phyloP scores from a whole-genome alignment of 2,113 vertebrate species.

The Parotia lawesii region DNA sequence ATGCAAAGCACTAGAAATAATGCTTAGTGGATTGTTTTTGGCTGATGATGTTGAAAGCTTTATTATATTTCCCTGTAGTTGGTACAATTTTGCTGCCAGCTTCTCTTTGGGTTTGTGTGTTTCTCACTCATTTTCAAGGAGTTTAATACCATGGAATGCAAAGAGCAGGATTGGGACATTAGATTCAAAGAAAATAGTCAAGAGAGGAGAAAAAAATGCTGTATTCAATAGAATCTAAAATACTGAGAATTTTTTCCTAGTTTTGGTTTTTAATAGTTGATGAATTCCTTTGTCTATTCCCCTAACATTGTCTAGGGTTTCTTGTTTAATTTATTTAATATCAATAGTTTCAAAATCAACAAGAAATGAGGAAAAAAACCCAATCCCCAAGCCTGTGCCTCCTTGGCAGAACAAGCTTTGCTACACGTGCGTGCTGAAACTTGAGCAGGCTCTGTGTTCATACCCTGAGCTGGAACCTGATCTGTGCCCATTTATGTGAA shows the following conservation, averaged over 20 bases:
- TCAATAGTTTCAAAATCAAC: not conserved
- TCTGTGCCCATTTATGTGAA: not conserved
- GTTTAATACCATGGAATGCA: conserved; percentile 1
- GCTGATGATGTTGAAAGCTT: not conserved
- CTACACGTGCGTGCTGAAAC: not conserved
- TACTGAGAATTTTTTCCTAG: not conserved
- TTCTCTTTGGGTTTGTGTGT: not conserved
- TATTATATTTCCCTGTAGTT: not conserved
- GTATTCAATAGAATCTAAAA: not conserved
- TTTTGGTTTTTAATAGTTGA: not conserved
- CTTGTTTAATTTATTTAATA: not conserved
- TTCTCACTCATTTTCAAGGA: conserved; percentile 1
- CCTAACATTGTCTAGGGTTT: not conserved
- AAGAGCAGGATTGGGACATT: not conserved
- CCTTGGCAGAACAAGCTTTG: not conserved
- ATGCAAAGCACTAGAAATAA: conserved; percentile 5
- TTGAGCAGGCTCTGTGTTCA: not conserved
- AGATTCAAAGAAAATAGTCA: not conserved
- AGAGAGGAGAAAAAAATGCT: not conserved
- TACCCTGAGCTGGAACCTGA: not conserved
- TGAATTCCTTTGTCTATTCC: not conserved
- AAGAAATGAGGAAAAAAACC: not conserved
- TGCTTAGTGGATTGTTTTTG: conserved; percentile 5
- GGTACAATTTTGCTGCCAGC: not conserved
- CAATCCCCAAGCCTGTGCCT: not conserved